Conservation (phyloP, 2,888 invertebrate species). For the Hyalella azteca region DNA sequence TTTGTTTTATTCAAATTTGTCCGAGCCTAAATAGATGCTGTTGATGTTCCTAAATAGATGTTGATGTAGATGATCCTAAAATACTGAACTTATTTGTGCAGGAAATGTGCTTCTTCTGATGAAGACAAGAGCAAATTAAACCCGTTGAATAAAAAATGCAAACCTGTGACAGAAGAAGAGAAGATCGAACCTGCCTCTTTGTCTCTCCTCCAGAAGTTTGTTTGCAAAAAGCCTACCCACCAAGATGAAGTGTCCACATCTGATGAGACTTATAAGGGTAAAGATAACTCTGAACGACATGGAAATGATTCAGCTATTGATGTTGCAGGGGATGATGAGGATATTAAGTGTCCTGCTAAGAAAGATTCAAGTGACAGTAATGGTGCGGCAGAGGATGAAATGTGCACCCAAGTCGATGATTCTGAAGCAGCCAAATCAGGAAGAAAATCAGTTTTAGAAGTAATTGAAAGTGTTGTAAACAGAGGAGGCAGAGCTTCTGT, state of each 20-base stretch:
- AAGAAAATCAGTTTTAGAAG: not conserved
- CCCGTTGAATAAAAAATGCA: not conserved
- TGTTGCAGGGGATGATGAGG: not conserved
- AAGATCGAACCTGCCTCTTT: not conserved
- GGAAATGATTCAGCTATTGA: not conserved
- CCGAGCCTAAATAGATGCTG: not conserved
- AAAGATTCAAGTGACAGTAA: not conserved
- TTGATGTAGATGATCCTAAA: not conserved
- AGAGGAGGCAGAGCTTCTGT: not conserved
- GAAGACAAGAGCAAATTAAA: not conserved
- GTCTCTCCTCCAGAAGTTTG: not conserved
- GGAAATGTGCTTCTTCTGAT: not conserved
- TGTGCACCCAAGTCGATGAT: not conserved
- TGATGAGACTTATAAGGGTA: not conserved
- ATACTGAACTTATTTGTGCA: not conserved
- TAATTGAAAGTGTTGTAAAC: not conserved
- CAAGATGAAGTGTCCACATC: slow-evolving; percentile 24
- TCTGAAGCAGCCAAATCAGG: not conserved
- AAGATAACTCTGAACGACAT: not conserved
- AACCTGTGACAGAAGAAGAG: not conserved
- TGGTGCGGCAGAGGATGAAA: not conserved
- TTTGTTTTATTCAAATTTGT: not conserved
- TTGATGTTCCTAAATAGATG: not conserved
- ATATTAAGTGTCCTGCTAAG: too few relatives aligned
- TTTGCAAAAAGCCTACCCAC: not conserved